Evolutionary conservation across 2,797 vertebrate species (phyloP), one percentile per base, ranked within the genome.

Genomic region (Ceryle rudis): DNA sequence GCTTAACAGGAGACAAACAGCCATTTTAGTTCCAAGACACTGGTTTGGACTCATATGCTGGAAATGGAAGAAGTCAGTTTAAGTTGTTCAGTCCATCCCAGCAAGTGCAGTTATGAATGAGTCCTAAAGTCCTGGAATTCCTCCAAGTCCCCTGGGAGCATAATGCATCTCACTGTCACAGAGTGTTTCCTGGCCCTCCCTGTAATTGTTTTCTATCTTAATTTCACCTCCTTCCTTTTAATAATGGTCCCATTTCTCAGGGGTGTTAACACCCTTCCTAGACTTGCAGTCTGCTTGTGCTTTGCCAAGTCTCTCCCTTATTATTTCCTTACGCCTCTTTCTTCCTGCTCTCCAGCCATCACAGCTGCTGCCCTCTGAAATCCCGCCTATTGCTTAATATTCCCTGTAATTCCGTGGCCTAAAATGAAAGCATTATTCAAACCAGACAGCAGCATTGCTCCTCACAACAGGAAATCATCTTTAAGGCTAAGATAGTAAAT

Each of bases 321-420:
- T 57, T 92, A 83, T 91, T 93, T 93, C 77, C 70, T 91, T 84
- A 66, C 3, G 5, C 75, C 47, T 96, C 69, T 74, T 89, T 78
- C 89, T 83, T 93, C 81, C 54, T 58, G 23, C 49, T 93, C 80
- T 67, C 65, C 87, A 67, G 72, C 74, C 75, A 74, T 78, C 92
- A 61, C 81, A 94, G 79, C 92, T 89, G 74, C 84, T 93, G 61
- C 82, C 82, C 87, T 75, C 87, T 72, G 79, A 91, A 83, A 90
- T 85, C 74, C 31, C 4, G 11, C 64, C 81, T 51, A 47, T 86
- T 92, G 57, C 49, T 93, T 86, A 81, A 61, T 39, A 72, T 81
- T 88, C 74, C 49, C 57, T 82, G 13, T 79, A 89, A 81, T 89
- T 89, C 54, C 2, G 0, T n/a, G 35, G 54, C 87, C 73, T 41